These are phyloP conservation scores for Lymantria dispar DNA, from an alignment of 2,888 invertebrate species.

Conservation along the genomic window DNA sequence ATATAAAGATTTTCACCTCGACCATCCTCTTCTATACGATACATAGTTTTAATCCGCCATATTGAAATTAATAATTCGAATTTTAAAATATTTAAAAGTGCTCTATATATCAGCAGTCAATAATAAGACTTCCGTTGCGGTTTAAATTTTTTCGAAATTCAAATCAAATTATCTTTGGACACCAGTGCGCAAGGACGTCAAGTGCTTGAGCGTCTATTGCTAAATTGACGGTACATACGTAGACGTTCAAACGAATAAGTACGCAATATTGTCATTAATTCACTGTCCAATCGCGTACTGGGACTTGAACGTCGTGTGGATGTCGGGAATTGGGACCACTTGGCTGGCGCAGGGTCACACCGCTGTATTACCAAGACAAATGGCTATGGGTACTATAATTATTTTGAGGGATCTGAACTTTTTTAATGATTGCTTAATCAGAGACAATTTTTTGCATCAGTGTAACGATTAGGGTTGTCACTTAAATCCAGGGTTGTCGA, in stretches of 20 bases:
- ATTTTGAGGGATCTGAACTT: slow-evolving; percentile 21
- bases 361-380: slow-evolving; percentile 54
- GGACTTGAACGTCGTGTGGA: slow-evolving; percentile 45
- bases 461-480: no score
- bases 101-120: slow-evolving; percentile 7
- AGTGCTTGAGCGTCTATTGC: slow-evolving; percentile 48
- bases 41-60: slow-evolving; percentile 63
- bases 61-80: slow-evolving; percentile 21
- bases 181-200: slow-evolving; percentile 29
- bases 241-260: slow-evolving; percentile 71
- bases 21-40: slow-evolving; percentile 53
- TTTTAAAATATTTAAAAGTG: not conserved
- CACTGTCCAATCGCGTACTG: slow-evolving; percentile 63
- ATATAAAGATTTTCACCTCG: slow-evolving; percentile 41
- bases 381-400: slow-evolving; percentile 37
- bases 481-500: no score
- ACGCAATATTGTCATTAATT: slow-evolving; percentile 71
- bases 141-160: slow-evolving; percentile 23
- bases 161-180: slow-evolving; percentile 31
- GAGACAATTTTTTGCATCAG: no score
- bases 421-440: not conserved
- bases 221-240: slow-evolving; percentile 63
- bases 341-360: slow-evolving; percentile 67
- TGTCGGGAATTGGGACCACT: slow-evolving; percentile 72
- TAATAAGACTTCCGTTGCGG: slow-evolving; percentile 10